Conservation (phyloP, 37 sponge, comb jelly and placozoan genomes). For the Bolinopsis microptera region DNA sequence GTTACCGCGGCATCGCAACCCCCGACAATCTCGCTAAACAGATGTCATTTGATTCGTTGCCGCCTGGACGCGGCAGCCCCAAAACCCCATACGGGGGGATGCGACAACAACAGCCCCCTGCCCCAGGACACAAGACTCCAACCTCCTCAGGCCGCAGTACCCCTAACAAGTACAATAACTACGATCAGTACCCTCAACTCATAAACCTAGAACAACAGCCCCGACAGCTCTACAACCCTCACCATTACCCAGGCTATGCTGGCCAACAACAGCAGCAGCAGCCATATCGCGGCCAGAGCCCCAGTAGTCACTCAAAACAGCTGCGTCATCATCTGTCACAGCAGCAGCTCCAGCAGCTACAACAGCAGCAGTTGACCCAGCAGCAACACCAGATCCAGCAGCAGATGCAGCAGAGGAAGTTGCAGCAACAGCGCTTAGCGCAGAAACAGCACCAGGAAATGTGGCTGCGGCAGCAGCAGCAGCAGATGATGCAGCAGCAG, state of each 20-base stretch:
- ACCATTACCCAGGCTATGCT: not conserved
- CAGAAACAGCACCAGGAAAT: conserved; percentile 3
- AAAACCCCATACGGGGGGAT: not conserved
- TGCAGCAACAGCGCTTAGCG: not conserved
- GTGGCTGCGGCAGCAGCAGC: not conserved
- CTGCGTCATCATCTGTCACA: not conserved
- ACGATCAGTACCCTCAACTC: not conserved
- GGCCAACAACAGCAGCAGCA: not conserved
- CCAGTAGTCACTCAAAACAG: not conserved
- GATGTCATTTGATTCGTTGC: not conserved
- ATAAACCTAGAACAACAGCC: not conserved
- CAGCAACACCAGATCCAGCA: not conserved
- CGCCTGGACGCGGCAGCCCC: not conserved
- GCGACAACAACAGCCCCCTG: not conserved
- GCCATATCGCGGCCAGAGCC: not conserved
- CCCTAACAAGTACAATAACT: not conserved
- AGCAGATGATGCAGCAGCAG: not conserved
- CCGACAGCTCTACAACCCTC: not conserved
- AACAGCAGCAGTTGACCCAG: not conserved
- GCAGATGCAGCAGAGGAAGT: not conserved
- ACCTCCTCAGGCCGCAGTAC: not conserved
- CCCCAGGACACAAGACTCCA: not conserved
- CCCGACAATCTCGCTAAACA: not conserved
- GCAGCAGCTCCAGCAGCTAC: not conserved
- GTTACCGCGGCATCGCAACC: not conserved